Evolutionary conservation across 2,797 vertebrate genomes (phyloP).

Genomic region (Alectoris magna): DNA sequence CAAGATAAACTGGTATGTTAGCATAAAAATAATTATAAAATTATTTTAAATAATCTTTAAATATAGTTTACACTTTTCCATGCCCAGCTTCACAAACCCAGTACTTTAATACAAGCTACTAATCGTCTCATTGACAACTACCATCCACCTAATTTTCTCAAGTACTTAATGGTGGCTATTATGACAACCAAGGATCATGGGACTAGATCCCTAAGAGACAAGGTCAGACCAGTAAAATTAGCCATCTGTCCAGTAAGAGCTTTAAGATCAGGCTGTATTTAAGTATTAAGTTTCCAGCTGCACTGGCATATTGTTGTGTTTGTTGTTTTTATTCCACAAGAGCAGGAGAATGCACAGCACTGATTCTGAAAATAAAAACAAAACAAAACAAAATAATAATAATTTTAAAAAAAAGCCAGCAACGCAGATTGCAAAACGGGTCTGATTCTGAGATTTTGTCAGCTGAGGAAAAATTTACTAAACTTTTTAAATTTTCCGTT

Average conservation of each 20-base stretch:
- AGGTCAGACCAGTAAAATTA: conserved; percentile 80
- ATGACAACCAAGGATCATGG: conserved; percentile 76
- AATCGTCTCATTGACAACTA: conserved; percentile 50
- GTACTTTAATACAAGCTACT: conserved; percentile 2
- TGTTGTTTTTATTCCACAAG: background rate
- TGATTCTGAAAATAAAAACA: conserved; percentile 17
- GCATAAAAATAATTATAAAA: no score
- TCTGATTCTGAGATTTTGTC: background rate
- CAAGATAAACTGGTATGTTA: background rate
- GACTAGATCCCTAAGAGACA: conserved; percentile 70
- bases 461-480: conserved; percentile 35
- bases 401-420: background rate
- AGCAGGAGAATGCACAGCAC: conserved; percentile 21
- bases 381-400: no score
- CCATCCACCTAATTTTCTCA: conserved; percentile 68
- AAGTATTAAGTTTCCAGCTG: conserved; percentile 77
- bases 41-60: background rate
- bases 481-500: background rate
- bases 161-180: conserved; percentile 61
- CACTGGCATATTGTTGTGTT: background rate
- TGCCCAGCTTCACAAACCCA: background rate
- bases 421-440: background rate
- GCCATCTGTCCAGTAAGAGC: conserved; percentile 79
- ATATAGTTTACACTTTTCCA: background rate
- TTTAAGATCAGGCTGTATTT: conserved; percentile 78